These are phyloP conservation scores for Eristalis arbustorum DNA, from an alignment of 2,888 invertebrate species.

Conservation along the genomic window DNA sequence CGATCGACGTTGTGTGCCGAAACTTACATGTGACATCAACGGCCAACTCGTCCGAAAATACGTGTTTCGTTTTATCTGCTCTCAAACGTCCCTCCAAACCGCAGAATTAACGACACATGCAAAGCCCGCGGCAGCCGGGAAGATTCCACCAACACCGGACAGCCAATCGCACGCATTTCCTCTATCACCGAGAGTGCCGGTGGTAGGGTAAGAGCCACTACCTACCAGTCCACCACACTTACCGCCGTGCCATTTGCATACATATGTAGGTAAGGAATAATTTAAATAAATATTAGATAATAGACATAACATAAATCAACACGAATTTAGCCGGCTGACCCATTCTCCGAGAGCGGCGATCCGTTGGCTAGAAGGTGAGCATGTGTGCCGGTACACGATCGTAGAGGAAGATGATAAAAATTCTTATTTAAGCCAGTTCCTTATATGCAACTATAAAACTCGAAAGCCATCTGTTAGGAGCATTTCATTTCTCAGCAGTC, in stretches of 20 bases:
- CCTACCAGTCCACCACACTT: neutral
- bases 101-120: neutral
- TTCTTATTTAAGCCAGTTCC: neutral
- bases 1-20: neutral
- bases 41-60: neutral
- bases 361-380: neutral
- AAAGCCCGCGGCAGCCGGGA: neutral
- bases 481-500: conserved; percentile 32
- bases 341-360: conserved; percentile 8
- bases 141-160: neutral
- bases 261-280: conserved; percentile 11
- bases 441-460: conserved; percentile 54
- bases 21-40: neutral
- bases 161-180: neutral
- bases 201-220: neutral
- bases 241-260: conserved; percentile 18
- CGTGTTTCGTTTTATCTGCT: neutral
- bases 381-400: neutral
- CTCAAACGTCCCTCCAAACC: neutral
- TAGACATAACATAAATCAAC: conserved; percentile 20
- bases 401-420: neutral
- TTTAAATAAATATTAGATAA: conserved; percentile 18
- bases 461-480: neutral
- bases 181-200: neutral
- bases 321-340: conserved; percentile 15